Conservation (phyloP, 2,113 vertebrate genomes). For the Zingel zingel region DNA sequence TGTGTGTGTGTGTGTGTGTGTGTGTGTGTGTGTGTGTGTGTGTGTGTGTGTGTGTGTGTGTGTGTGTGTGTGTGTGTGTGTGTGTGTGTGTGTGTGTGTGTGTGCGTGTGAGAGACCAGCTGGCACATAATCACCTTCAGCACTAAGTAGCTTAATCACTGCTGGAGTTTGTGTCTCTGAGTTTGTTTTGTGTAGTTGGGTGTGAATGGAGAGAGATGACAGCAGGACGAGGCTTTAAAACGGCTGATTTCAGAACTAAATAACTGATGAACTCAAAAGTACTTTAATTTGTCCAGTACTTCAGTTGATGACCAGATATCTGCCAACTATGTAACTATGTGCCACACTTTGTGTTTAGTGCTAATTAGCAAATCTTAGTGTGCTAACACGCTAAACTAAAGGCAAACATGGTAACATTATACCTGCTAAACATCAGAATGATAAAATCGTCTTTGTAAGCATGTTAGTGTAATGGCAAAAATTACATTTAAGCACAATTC, state of each 20-base stretch:
- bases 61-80: constrained; percentile 19
- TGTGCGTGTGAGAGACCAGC: constrained; percentile 51
- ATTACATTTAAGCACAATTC: too few species aligned
- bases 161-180: constrained; percentile 56
- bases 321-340: background rate
- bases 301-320: background rate
- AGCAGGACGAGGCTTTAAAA: constrained; percentile 47
- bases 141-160: constrained; percentile 76
- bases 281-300: background rate
- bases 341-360: background rate
- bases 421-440: too few species aligned
- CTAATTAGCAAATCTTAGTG: background rate
- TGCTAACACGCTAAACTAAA: background rate
- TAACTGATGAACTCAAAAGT: background rate
- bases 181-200: constrained; percentile 47
- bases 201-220: constrained; percentile 29
- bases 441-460: too few species aligned
- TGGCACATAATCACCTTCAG: constrained; percentile 72
- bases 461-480: too few species aligned
- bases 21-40: background rate
- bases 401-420: background rate
- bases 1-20: background rate
- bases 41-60: background rate
- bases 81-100: constrained; percentile 18
- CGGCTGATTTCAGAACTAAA: constrained; percentile 32